These are phyloP conservation scores for Montipora sp. DNA, from an alignment of 64 coral and sea anemone genomes.

Conservation along the genomic window DNA sequence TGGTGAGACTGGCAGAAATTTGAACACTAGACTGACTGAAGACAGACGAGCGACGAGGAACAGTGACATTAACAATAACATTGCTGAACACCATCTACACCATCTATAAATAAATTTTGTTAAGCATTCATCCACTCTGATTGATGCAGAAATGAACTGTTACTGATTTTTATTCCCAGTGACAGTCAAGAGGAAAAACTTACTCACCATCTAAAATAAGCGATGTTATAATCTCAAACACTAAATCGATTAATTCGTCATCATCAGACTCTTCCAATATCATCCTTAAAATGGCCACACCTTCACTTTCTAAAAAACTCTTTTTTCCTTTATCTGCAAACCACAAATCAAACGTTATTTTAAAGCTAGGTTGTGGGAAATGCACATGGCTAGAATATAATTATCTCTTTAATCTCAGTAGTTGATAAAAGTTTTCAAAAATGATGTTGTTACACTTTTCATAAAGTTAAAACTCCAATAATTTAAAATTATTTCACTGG, in stretches of 20 bases:
- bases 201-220: constrained; percentile 79
- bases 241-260: constrained; percentile 74
- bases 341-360: background rate
- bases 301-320: constrained; percentile 77
- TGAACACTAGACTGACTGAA: too few species aligned
- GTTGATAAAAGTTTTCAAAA: too few species aligned
- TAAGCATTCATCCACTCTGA: background rate
- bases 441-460: too few species aligned
- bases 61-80: too few species aligned
- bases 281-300: constrained; percentile 58
- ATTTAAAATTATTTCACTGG: too few species aligned
- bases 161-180: background rate
- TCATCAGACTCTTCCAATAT: constrained; percentile 68
- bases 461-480: too few species aligned
- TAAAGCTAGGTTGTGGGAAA: background rate
- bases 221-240: constrained; percentile 68
- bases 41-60: too few species aligned
- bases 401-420: too few species aligned
- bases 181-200: background rate
- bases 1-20: too few species aligned
- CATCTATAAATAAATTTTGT: too few species aligned
- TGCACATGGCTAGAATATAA: background rate
- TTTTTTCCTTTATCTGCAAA: constrained; percentile 72
- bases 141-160: background rate
- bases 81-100: too few species aligned